A percentile compares a stretch with the other conserved stretches of the same genome.
Conservation (phyloP, 2,113 vertebrate genomes). For the Brienomyrus brachyistius region DNA sequence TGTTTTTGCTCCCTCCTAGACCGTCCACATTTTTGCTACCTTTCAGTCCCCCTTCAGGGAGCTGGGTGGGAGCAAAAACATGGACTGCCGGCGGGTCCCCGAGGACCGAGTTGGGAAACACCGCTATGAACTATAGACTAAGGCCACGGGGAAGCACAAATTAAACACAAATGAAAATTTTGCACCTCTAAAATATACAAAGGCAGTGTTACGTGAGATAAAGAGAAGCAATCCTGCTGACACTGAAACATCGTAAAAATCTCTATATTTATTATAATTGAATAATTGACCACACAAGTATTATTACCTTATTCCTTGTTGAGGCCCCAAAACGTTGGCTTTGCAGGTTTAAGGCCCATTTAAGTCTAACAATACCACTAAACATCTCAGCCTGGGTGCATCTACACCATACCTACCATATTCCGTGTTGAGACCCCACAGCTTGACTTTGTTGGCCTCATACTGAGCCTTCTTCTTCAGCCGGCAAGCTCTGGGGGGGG, state of each 20-base stretch:
- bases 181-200: not conserved
- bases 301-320: not conserved
- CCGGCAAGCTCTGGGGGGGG: conserved; percentile 77
- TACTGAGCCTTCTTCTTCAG: conserved; percentile 99
- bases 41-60: not conserved
- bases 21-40: not conserved
- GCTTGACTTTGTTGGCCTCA: conserved; percentile 98
- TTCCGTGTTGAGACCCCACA: conserved; percentile 97
- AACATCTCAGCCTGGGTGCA: not conserved
- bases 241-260: not conserved
- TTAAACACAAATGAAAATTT: not conserved
- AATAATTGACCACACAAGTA: not conserved
- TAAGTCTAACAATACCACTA: not conserved
- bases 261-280: not conserved
- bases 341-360: not conserved
- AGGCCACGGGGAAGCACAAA: not conserved
- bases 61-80: not conserved
- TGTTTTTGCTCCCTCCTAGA: not conserved
- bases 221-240: not conserved
- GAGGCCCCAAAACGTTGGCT: not conserved
- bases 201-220: not conserved
- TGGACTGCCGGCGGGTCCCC: not conserved
- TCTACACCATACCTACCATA: conserved; percentile 67
- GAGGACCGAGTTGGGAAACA: not conserved
- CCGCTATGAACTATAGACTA: not conserved